Conservation (phyloP, 2,797 vertebrate genomes). For the Thaleichthys pacificus region DNA sequence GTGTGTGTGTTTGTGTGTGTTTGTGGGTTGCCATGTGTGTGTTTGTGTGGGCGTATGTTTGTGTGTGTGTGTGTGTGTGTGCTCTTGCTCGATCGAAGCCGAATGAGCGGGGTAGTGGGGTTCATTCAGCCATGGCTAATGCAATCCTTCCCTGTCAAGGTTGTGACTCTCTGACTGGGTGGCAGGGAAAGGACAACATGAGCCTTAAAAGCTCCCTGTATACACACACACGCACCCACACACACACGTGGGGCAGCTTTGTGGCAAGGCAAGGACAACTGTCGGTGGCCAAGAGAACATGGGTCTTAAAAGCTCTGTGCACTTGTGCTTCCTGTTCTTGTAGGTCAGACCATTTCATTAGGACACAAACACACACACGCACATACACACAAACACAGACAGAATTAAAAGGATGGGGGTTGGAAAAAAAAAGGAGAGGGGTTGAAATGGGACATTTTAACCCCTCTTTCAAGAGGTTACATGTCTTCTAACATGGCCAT, state of each 20-base stretch:
- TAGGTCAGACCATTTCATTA: conserved; percentile 22
- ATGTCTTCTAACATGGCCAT: conserved; percentile 33
- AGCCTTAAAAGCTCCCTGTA: conserved; percentile 24
- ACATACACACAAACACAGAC: not conserved
- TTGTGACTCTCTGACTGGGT: conserved; percentile 24
- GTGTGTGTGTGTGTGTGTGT: not conserved
- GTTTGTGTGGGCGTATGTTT: conserved; percentile 12
- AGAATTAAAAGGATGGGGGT: conserved; percentile 2
- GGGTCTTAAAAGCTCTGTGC: conserved; percentile 49
- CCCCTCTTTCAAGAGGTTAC: not conserved
- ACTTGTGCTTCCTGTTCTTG: conserved; percentile 25
- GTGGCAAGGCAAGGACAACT: conserved; percentile 33
- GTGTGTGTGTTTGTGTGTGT: not conserved
- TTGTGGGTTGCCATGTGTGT: conserved; percentile 9
- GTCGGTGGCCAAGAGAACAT: conserved; percentile 35
- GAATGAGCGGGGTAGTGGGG: conserved; percentile 20
- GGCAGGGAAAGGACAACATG: conserved; percentile 38
- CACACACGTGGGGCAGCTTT: not conserved
- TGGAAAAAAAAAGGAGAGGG: too few species aligned
- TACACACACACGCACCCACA: conserved; percentile 4
- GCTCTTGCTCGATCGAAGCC: conserved; percentile 12
- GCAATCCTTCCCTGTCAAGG: conserved; percentile 31
- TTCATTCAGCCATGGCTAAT: conserved; percentile 41
- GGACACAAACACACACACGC: conserved; percentile 16
- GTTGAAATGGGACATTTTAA: too few species aligned